Base-by-base conservation (phyloP, 53 echinoderm and acorn worm genomes). In the Temnopleurus reevesii region DNA sequence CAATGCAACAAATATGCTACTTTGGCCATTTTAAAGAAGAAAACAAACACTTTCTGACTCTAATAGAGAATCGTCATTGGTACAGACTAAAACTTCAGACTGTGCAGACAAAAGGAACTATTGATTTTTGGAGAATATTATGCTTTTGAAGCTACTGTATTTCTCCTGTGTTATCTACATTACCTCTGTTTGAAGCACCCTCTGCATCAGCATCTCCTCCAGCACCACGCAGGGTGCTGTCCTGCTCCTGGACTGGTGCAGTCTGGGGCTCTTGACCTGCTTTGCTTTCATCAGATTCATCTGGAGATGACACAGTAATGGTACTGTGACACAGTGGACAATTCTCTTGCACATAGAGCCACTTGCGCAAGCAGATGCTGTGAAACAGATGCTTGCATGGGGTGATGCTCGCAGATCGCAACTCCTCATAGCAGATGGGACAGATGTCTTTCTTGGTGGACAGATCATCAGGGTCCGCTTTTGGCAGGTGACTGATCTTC, bases 351-450 rank as follows among this genome's bases (percentile, higher is more conserved):
- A 99, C 96, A 77, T 96, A 99, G 71, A 99, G 80, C 99, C 99
- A 99, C 77, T 94, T 94, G 8, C 94, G 91, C 55, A 97, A 84
- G 60, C 98, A 97, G 45, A 93, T 59, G 2, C 89, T 92, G 90
- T 99, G 99, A 59, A 99, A 99, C 85, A 89, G 93, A 85, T 99
- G 99, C 26, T 87, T 90, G 92, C 98, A 98, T 5, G 98, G 98
- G 19, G 95, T 96, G 44, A 98, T 91, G 34, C 96, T 57, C 25
- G 96, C 96, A 1, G 84, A 85, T 24, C 58, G 88, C 96, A 99
- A 94, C 59, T 93, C 91, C 89, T 99, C 95, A 46, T 96, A 99
- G 64, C 99, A 99, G 55, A 99, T 99, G 76, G 96, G 93, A 89
- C 99, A 99, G 53, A 99, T 91, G 55, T 99, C 99, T 19, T 93